Conservation (phyloP, 2,797 vertebrate species). For the Amblyopsis hoosieri region DNA sequence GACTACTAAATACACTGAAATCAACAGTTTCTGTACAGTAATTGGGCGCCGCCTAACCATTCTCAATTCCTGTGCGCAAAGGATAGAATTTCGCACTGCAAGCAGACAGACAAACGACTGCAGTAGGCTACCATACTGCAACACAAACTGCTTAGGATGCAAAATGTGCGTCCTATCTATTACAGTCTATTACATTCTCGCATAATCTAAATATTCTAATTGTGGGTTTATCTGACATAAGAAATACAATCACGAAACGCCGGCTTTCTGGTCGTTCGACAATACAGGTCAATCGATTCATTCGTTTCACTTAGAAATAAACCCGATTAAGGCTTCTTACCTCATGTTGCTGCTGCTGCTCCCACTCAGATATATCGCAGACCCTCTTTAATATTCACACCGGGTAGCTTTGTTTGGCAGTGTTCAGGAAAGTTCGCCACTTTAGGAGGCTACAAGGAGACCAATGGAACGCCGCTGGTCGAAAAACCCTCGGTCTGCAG, state of each 20-base stretch:
- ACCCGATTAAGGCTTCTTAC: constrained; percentile 51
- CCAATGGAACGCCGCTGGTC: constrained; percentile 51
- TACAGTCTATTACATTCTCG: too few relatives aligned
- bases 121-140: neutral
- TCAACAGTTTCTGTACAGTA: neutral
- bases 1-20: neutral
- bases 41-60: neutral
- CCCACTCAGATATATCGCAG: constrained; percentile 8
- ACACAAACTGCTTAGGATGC: neutral
- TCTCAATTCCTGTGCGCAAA: neutral
- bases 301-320: neutral
- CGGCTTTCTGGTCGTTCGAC: too few relatives aligned
- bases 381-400: constrained; percentile 14
- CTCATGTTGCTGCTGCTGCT: constrained; percentile 65
- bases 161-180: neutral
- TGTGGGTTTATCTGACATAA: too few relatives aligned
- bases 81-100: neutral
- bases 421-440: constrained; percentile 64
- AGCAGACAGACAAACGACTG: neutral
- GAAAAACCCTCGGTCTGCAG: constrained; percentile 42
- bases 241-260: too few relatives aligned
- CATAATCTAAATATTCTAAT: too few relatives aligned
- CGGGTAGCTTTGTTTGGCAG: constrained; percentile 24
- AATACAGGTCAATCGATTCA: too few relatives aligned
- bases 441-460: constrained; percentile 45